Evolutionary conservation across 2,888 invertebrate genomes (phyloP).

Genomic region (Nowickia ferox): DNA sequence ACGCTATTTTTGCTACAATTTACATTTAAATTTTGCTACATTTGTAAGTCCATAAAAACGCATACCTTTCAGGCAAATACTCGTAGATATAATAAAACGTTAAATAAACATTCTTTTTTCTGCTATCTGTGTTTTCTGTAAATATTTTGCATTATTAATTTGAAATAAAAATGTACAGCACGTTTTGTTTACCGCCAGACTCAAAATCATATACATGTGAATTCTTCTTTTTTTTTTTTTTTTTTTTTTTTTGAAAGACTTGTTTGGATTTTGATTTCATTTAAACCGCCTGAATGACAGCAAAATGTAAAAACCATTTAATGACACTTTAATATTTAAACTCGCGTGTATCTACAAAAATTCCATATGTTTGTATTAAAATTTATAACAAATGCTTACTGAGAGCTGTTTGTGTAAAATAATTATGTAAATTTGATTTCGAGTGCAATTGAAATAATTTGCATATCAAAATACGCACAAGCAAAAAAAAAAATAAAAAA

Average conservation of each 20-base stretch:
- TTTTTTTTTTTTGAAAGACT: neutral
- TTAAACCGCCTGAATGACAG: conserved; percentile 28
- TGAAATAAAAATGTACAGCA: conserved; percentile 35
- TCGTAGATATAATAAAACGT: neutral
- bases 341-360: neutral
- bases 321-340: conserved; percentile 31
- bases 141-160: conserved; percentile 38
- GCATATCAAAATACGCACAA: neutral
- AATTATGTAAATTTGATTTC: conserved; percentile 38
- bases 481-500: neutral
- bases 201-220: conserved; percentile 20
- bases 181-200: conserved; percentile 38
- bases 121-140: neutral
- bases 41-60: neutral
- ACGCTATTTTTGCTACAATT: neutral
- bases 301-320: conserved; percentile 5
- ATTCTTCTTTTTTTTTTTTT: neutral
- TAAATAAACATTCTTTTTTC: conserved; percentile 17
- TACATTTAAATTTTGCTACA: neutral
- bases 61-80: conserved; percentile 10
- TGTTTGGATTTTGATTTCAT: neutral
- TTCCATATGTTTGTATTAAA: neutral
- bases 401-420: conserved; percentile 10
- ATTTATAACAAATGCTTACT: neutral
- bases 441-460: conserved; percentile 3